Base-by-base conservation (phyloP, 2,888 invertebrate genomes). In the Hedychridium roseum region DNA sequence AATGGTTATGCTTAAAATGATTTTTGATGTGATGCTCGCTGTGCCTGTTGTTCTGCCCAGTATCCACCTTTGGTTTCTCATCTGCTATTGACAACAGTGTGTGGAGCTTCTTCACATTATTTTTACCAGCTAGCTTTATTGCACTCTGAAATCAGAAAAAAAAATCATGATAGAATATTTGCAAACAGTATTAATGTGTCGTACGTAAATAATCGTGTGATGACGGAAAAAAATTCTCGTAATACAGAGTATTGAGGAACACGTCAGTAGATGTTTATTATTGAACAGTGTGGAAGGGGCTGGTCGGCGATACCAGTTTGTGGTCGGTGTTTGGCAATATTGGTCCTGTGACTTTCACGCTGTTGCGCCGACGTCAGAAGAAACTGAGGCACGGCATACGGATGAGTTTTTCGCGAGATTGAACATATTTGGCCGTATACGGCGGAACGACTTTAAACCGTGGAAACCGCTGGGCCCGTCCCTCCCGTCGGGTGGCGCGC, bases 111-210 rank as follows among this genome's bases (percentile, higher is more conserved):
- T 84, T 84, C 68, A 83, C 82, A 76, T 83, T 84, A 65, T 82
- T 82, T 71, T 84, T 84, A 70, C 82, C 83, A 57, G 83, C 83
- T 77, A 82, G 74, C 78, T 84, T 84, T 68, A 84, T 83, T 73
- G 83, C 82, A 78, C 82, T 84, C 84, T 84, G 75, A 17, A 74
- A 76, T 52, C 40, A 64, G 3, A 53, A 49, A 53, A 50, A 52
- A 43, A 45, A 42, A 15, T 21, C n/a, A n/a, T n/a, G n/a, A n/a
- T n/a, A n/a, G n/a, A n/a, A n/a, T n/a, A n/a, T n/a, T n/a, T n/a
- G n/a, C n/a, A n/a, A n/a, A n/a, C n/a, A n/a, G n/a, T n/a, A n/a
- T n/a, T n/a, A n/a, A n/a, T n/a, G n/a, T n/a, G n/a, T n/a, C n/a
- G n/a, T n/a, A n/a, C n/a, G n/a, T n/a, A n/a, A n/a, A n/a, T n/a